Conservation (phyloP, 2,888 invertebrate genomes). For the Eupithecia pulchellata region DNA sequence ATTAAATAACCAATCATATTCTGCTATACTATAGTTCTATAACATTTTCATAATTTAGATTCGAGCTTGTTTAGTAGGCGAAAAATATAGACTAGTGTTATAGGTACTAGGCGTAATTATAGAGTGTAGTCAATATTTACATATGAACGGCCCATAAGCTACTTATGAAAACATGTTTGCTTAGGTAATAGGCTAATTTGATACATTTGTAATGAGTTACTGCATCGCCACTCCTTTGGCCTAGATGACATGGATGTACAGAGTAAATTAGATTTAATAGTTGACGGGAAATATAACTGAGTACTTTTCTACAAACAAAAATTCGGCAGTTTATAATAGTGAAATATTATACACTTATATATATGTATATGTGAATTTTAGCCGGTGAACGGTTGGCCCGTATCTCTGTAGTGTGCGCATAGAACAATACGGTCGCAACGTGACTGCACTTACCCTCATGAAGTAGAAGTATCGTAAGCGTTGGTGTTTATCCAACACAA, state of each 20-base stretch:
- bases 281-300: neutral
- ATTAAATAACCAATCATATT: slow-evolving; percentile 48
- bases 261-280: neutral
- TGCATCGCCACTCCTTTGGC: slow-evolving; percentile 17
- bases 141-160: slow-evolving; percentile 36
- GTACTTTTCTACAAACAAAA: neutral
- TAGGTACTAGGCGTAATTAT: slow-evolving; percentile 37
- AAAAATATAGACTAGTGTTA: slow-evolving; percentile 48
- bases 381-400: no score
- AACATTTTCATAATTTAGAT: slow-evolving; percentile 51
- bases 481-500: no score
- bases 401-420: no score
- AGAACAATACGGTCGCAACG: no score
- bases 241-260: slow-evolving; percentile 7
- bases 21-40: slow-evolving; percentile 28
- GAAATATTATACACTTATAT: neutral
- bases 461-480: no score
- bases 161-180: slow-evolving; percentile 36
- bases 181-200: slow-evolving; percentile 30
- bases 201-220: slow-evolving; percentile 23
- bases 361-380: no score
- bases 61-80: slow-evolving; percentile 33
- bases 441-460: no score
- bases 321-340: neutral
- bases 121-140: slow-evolving; percentile 40